These are phyloP conservation scores for Neosalanx taihuensis DNA, from an alignment of 2,797 vertebrate genomes.

Conservation along the genomic window DNA sequence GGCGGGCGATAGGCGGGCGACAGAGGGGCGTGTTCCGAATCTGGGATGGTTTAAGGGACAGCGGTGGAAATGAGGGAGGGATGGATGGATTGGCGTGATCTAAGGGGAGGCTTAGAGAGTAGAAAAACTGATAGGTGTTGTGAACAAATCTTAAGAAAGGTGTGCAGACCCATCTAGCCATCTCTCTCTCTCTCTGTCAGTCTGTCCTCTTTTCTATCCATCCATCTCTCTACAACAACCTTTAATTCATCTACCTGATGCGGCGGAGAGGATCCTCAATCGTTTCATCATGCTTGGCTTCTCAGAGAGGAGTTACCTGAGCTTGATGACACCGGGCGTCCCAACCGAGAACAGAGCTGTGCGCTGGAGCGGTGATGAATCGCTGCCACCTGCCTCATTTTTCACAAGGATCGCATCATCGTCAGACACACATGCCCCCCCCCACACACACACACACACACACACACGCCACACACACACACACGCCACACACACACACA, in stretches of 20 bases:
- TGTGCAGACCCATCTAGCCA: conserved; percentile 16
- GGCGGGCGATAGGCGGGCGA: too few relatives aligned
- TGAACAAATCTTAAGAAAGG: conserved; percentile 28
- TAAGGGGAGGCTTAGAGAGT: conserved; percentile 9
- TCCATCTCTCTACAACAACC: conserved; percentile 27
- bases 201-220: neutral
- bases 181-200: neutral
- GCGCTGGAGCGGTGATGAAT: conserved; percentile 62
- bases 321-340: conserved; percentile 17
- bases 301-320: conserved; percentile 40
- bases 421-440: too few relatives aligned
- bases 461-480: too few relatives aligned
- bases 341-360: conserved; percentile 29
- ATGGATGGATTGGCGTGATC: conserved; percentile 13
- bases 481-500: too few relatives aligned
- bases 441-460: too few relatives aligned
- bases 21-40: conserved; percentile 28
- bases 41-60: conserved; percentile 40
- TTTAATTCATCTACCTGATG: conserved; percentile 40
- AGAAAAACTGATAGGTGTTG: conserved; percentile 27
- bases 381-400: conserved; percentile 61
- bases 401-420: conserved; percentile 46
- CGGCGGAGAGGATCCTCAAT: conserved; percentile 45
- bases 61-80: conserved; percentile 33
- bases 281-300: conserved; percentile 56